Evolutionary conservation across 2,797 vertebrate genomes (phyloP).

Genomic region (Astyanax mexicanus): DNA sequence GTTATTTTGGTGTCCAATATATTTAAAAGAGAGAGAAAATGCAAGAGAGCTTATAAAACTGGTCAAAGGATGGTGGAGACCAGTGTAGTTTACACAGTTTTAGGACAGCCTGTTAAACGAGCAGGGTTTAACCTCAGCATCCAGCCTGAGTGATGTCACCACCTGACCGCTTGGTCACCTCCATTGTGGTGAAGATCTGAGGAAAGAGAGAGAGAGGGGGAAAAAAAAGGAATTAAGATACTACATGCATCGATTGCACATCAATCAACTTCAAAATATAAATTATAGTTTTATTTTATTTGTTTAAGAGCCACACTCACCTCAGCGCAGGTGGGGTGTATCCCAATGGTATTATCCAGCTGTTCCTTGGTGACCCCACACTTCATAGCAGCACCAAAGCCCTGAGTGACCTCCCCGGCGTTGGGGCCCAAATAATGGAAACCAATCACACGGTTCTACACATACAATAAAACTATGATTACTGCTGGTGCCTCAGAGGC

Average conservation of each 20-base stretch:
- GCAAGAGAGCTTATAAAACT: slow-evolving; percentile 1
- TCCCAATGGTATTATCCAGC: slow-evolving; percentile 91
- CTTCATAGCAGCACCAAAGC: slow-evolving; percentile 93
- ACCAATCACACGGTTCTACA: slow-evolving; percentile 90
- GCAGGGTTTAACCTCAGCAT: slow-evolving; percentile 99
- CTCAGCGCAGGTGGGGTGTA: slow-evolving; percentile 96
- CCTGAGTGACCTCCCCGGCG: slow-evolving; percentile 95
- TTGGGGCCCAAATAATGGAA: slow-evolving; percentile 95
- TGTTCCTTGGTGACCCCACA: slow-evolving; percentile 92
- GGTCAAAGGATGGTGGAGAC: slow-evolving; percentile 6
- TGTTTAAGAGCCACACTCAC: slow-evolving; percentile 68
- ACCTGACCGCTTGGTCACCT: slow-evolving; percentile 90
- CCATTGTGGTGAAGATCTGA: slow-evolving; percentile 92
- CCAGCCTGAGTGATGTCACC: slow-evolving; percentile 84
- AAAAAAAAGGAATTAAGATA: not conserved
- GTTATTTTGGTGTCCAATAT: not conserved
- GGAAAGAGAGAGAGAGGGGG: too few relatives aligned
- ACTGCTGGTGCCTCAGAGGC: not conserved
- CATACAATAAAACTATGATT: not conserved
- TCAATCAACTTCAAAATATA: not conserved
- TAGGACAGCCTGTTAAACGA: slow-evolving; percentile 79
- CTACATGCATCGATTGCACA: not conserved
- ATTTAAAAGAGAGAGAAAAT: not conserved
- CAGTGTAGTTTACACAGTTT: slow-evolving; percentile 36
- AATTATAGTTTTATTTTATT: not conserved